Percentiles rank a stretch among this genome's conserved stretches.
These are phyloP conservation scores for Sinopyrophorus schimmeli DNA, from an alignment of 2,888 invertebrate species.

Conservation along the genomic window DNA sequence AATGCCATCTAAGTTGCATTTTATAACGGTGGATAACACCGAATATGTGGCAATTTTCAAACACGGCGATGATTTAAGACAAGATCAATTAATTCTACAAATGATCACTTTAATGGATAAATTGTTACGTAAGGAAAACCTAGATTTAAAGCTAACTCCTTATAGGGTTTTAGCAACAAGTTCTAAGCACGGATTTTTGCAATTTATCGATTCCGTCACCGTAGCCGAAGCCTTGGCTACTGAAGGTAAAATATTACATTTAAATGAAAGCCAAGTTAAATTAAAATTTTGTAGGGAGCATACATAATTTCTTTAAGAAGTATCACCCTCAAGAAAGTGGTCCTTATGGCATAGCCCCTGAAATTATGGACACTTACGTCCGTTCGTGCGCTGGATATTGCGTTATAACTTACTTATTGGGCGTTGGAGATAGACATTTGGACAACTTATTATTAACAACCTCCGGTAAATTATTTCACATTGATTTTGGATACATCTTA, in stretches of 20 bases:
- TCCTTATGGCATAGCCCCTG: slow-evolving; percentile 87
- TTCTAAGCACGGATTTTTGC: slow-evolving; percentile 93
- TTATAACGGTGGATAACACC: slow-evolving; percentile 76
- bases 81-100: slow-evolving; percentile 96
- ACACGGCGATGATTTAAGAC: slow-evolving; percentile 95
- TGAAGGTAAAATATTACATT: slow-evolving; percentile 65
- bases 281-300: slow-evolving; percentile 70
- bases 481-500: slow-evolving; percentile 97
- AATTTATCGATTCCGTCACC: slow-evolving; percentile 90
- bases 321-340: slow-evolving; percentile 86
- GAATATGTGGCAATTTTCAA: slow-evolving; percentile 97
- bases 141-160: slow-evolving; percentile 95
- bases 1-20: slow-evolving; percentile 92
- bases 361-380: slow-evolving; percentile 97
- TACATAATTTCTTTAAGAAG: slow-evolving; percentile 91
- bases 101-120: slow-evolving; percentile 99
- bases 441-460: slow-evolving; percentile 94
- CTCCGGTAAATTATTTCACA: slow-evolving; percentile 91
- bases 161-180: slow-evolving; percentile 95
- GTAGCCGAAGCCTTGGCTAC: slow-evolving; percentile 88
- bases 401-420: slow-evolving; percentile 95
- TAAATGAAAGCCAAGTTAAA: too few relatives aligned
- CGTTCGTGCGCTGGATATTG: slow-evolving; percentile 97
- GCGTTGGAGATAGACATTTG: slow-evolving; percentile 96
- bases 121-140: slow-evolving; percentile 87